Conservation (phyloP, 64 coral and sea anemone species). For the Pocillopora damicornis region DNA sequence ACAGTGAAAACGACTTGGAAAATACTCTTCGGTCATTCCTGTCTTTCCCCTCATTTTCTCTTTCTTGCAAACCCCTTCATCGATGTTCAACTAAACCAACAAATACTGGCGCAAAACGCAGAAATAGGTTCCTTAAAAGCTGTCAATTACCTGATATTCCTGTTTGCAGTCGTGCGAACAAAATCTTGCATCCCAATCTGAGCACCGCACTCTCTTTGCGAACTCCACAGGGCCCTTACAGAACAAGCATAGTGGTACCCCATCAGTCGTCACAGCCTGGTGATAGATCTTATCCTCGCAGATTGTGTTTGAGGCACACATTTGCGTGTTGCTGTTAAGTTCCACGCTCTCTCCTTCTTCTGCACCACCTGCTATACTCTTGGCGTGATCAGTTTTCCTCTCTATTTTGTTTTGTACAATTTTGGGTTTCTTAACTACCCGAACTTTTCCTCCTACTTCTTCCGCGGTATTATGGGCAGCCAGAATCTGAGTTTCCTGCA, state of each 20-base stretch:
- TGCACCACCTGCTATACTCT: not conserved
- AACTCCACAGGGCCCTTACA: constrained; percentile 51
- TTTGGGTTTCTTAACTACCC: constrained; percentile 23
- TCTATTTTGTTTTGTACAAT: not conserved
- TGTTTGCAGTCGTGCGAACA: constrained; percentile 78
- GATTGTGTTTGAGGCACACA: not conserved
- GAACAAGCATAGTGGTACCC: constrained; percentile 59
- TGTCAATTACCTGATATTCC: constrained; percentile 56
- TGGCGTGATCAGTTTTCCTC: not conserved
- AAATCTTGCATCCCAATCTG: constrained; percentile 62
- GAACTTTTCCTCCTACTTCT: constrained; percentile 43
- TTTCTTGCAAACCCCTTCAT: no score
- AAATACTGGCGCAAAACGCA: not conserved
- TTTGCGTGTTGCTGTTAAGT: not conserved
- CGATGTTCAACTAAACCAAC: no score
- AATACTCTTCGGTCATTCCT: no score
- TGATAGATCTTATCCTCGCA: constrained; percentile 10
- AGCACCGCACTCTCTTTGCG: constrained; percentile 4
- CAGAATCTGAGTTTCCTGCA: constrained; percentile 36
- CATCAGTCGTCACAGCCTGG: constrained; percentile 55
- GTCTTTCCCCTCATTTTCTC: no score
- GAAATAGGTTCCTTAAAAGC: not conserved
- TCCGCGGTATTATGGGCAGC: constrained; percentile 12
- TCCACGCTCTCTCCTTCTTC: not conserved
- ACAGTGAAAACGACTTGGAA: no score